Evolutionary conservation across 2,797 vertebrate genomes (phyloP).

Genomic region (Hipposideros larvatus): DNA sequence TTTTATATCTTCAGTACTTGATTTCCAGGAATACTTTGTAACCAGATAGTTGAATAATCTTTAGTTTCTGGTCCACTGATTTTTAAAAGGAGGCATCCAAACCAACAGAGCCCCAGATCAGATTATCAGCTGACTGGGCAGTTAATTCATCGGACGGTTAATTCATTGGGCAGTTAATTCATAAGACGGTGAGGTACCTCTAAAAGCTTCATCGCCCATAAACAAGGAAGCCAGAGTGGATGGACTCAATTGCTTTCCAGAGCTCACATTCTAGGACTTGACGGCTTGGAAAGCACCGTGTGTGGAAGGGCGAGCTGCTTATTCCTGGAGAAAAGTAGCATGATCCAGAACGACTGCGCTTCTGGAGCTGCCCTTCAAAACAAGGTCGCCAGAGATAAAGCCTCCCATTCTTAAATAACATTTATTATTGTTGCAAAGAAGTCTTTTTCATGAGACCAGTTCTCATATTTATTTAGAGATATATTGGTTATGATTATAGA

Average conservation of each 20-base stretch:
- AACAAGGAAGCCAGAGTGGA: not conserved
- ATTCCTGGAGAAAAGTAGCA: not conserved
- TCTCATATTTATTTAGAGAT: constrained; percentile 87
- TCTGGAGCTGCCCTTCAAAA: not conserved
- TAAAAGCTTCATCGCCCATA: too few relatives aligned
- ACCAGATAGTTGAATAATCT: not conserved
- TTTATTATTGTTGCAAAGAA: constrained; percentile 84
- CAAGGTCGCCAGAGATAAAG: constrained; percentile 74
- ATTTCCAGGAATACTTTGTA: not conserved
- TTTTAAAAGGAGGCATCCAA: not conserved
- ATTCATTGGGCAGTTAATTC: not conserved
- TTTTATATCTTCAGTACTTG: not conserved
- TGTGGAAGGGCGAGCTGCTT: not conserved
- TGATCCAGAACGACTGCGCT: not conserved
- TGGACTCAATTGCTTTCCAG: not conserved
- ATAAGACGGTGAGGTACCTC: rapidly evolving
- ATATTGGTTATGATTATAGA: constrained; percentile 80
- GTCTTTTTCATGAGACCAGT: constrained; percentile 83
- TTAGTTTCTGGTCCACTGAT: not conserved
- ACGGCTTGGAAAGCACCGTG: not conserved
- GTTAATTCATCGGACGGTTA: too few relatives aligned
- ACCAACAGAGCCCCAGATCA: not conserved
- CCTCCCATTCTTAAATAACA: constrained; percentile 84
- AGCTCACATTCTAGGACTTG: not conserved
- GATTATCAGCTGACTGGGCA: not conserved